Evolutionary conservation across 2,888 invertebrate species (phyloP).

Genomic region (Hemaris fuciformis): DNA sequence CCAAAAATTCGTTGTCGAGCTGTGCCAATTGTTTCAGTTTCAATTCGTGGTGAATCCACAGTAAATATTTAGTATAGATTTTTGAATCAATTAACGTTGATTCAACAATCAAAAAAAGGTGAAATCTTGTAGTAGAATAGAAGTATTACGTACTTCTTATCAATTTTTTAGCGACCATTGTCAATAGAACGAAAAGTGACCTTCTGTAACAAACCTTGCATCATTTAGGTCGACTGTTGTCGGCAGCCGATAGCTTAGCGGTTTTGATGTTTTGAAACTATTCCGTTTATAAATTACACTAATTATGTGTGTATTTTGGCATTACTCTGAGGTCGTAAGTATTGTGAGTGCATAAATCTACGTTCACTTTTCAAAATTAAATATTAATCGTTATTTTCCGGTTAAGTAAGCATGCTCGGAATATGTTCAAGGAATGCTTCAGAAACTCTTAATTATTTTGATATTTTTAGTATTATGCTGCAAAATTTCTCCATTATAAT

Average conservation of each 20-base stretch:
- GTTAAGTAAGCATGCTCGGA: neutral
- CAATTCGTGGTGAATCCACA: no score
- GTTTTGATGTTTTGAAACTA: conserved; percentile 22
- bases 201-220: conserved; percentile 36
- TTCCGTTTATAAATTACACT: conserved; percentile 17
- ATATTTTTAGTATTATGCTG: no score
- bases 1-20: no score
- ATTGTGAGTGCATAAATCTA: neutral
- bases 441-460: no score
- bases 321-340: neutral
- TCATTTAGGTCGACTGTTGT: conserved; percentile 35
- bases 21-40: no score
- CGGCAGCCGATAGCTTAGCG: conserved; percentile 13
- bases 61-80: no score
- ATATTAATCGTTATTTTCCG: neutral
- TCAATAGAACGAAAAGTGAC: conserved; percentile 29
- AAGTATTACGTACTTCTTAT: neutral
- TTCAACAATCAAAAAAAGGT: no score
- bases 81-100: no score
- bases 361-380: neutral
- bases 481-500: no score
- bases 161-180: neutral
- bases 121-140: no score
- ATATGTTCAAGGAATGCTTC: no score
- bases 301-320: conserved; percentile 2